Evolutionary conservation across 2,797 vertebrate species (phyloP), one percentile per base, ranked within the genome.

Genomic region (Platyrinchus mystaceus): DNA sequence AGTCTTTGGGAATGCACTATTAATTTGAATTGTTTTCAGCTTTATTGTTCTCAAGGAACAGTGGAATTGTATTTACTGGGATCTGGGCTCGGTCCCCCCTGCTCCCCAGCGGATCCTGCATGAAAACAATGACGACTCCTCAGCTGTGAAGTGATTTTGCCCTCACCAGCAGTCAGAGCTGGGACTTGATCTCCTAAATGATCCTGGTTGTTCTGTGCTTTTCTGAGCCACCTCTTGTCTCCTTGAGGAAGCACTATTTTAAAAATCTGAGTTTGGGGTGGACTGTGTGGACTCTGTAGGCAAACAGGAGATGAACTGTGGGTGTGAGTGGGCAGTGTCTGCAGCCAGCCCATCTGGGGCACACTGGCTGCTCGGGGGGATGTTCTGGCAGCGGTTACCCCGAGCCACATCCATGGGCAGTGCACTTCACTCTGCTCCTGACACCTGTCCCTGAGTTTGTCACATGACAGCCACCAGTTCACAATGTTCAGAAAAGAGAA

Each of bases 381-480:
- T 1, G 12, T 41, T 12, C 59, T 20, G 17, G 22, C 37, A 6
- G 22, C 6, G 0, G 59, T 76, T 34, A 34, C 66, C 16, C 22
- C 27, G 6, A 19, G 19, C 30, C 0, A 0, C 14, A 5, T 17
- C 66, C 53, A 4, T 4, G 21, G n/a, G 7, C 20, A 58, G 69
- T 14, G 39, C 15, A 13, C 66, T 43, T 32, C 30, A 44, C 2
- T 26, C 49, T 8, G 1, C n/a, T 56, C 47, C 34, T 81, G 44
- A 16, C 36, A 2, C 1, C 5, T 2, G 2, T 22, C 62, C 0
- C 0, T 36, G 47, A n/a, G 26, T 70, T 47, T 49, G 64, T 63
- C 78, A 19, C 7, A 0, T 16, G 2, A 18, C 8, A 77, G 27
- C 56, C 70, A 59, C 56, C 52, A 36, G 36, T 13, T 71, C 34